Conservation (phyloP, 2,797 vertebrate genomes). For the Sphaeramia orbicularis region DNA sequence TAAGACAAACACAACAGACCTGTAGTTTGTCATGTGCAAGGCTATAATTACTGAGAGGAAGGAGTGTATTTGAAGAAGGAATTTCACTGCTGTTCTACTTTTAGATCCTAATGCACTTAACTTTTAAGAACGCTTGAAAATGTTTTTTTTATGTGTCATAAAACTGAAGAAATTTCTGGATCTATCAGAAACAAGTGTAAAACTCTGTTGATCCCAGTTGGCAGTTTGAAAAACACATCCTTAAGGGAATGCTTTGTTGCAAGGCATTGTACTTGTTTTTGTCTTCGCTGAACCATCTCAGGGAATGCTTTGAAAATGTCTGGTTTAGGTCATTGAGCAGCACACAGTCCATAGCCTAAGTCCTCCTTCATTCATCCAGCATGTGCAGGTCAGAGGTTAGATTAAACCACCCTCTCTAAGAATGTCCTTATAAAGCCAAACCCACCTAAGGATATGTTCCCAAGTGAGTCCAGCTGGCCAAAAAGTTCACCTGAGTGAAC, state of each 20-base stretch:
- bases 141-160: conserved; percentile 23
- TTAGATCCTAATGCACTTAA: conserved; percentile 42
- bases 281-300: conserved; percentile 40
- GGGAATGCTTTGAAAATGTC: conserved; percentile 28
- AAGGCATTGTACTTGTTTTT: conserved; percentile 31
- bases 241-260: conserved; percentile 30
- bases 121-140: conserved; percentile 45
- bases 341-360: conserved; percentile 9
- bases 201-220: conserved; percentile 37
- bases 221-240: conserved; percentile 26
- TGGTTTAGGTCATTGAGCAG: conserved; percentile 15
- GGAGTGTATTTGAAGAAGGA: conserved; percentile 63
- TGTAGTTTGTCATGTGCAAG: conserved; percentile 71
- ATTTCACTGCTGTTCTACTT: conserved; percentile 64
- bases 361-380: conserved; percentile 28
- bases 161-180: conserved; percentile 27
- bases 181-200: conserved; percentile 21
- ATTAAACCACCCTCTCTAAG: conserved; percentile 22
- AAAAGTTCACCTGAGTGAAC: conserved; percentile 65
- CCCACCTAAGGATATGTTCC: conserved; percentile 60
- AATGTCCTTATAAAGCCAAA: conserved; percentile 34
- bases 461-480: conserved; percentile 50
- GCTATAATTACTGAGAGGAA: conserved; percentile 77
- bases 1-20: conserved; percentile 72
- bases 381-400: conserved; percentile 42